phyloP scores from a whole-genome alignment of 92 coral and sea anemone species.

The Meandrina meandrites region DNA sequence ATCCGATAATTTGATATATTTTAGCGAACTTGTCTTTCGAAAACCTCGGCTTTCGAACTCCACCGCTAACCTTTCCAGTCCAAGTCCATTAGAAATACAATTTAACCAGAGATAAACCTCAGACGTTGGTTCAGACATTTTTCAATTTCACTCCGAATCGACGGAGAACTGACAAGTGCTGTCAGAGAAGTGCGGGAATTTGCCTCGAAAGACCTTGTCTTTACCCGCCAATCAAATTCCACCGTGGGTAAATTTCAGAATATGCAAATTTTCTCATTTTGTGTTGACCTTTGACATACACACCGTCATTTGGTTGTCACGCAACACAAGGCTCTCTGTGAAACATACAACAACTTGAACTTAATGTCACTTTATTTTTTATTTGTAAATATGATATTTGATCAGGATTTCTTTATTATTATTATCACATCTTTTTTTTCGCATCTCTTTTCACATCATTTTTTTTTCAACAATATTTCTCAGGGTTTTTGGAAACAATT shows the following conservation, averaged over 20 bases:
- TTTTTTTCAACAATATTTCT: not conserved
- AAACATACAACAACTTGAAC: too few species aligned
- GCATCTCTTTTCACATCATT: too few species aligned
- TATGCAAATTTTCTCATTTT: slow-evolving; percentile 2
- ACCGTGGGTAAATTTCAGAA: not conserved
- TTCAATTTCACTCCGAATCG: not conserved
- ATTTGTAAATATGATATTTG: too few species aligned
- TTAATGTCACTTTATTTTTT: too few species aligned
- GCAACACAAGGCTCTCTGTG: too few species aligned
- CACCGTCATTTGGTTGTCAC: too few species aligned
- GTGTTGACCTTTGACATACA: slow-evolving; percentile 15
- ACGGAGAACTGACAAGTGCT: not conserved
- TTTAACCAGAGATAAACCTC: slow-evolving; percentile 32
- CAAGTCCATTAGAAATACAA: slow-evolving; percentile 44
- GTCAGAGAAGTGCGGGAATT: slow-evolving; percentile 8
- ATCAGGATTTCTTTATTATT: not conserved
- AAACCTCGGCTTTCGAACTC: slow-evolving; percentile 43
- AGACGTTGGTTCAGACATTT: not conserved
- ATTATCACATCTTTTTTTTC: too few species aligned
- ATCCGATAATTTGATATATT: slow-evolving; percentile 27
- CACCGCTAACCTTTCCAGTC: slow-evolving; percentile 17
- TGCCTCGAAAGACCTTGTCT: not conserved
- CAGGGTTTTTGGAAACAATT: not conserved
- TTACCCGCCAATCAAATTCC: not conserved
- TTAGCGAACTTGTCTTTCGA: slow-evolving; percentile 18